phyloP scores from a whole-genome alignment of 1,140 invertebrate genomes.

The Rhagoletis zephyria region DNA sequence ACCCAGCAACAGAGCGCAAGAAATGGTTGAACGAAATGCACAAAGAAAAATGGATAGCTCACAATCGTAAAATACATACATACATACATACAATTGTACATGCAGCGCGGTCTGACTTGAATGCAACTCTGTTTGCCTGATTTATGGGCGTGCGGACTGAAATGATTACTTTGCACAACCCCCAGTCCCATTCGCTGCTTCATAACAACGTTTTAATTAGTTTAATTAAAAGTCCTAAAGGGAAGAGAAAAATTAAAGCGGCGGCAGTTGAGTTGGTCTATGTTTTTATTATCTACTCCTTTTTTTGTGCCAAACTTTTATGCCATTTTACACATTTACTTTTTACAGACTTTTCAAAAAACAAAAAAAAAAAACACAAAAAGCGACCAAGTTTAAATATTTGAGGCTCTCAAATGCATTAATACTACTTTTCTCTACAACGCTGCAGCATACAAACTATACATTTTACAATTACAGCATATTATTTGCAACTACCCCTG shows the following conservation, averaged over 20 bases:
- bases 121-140: constrained; percentile 1
- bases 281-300: constrained; percentile 12
- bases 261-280: not conserved
- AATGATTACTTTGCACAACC: constrained; percentile 5
- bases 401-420: not conserved
- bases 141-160: not conserved
- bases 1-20: constrained; percentile 1
- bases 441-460: not conserved
- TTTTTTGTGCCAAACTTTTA: not conserved
- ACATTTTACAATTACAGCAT: not conserved
- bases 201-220: constrained; percentile 36
- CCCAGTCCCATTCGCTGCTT: not conserved
- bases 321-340: not conserved
- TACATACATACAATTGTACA: too few species aligned
- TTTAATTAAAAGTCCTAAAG: constrained; percentile 33
- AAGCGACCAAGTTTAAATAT: too few species aligned
- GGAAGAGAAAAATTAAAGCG: not conserved
- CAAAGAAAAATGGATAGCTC: not conserved
- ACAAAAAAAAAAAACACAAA: not conserved
- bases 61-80: not conserved
- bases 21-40: too few species aligned
- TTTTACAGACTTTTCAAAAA: constrained; percentile 20
- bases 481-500: constrained; percentile 18
- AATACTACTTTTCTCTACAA: constrained; percentile 7
- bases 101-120: not conserved